Conservation (phyloP, 1,140 invertebrate genomes). For the Drosophila oshimai region DNA sequence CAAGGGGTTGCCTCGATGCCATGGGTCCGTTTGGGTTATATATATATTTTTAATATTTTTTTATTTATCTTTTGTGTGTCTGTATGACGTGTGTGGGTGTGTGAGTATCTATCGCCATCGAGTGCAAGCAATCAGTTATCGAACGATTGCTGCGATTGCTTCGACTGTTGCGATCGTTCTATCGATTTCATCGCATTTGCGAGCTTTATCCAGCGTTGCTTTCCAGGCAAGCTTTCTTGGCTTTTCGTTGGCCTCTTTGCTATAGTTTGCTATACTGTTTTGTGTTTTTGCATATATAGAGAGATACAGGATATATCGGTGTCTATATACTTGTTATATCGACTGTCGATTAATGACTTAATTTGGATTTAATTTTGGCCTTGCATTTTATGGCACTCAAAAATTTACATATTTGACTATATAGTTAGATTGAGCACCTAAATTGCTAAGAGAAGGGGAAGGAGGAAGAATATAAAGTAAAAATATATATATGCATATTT, state of each 20-base stretch:
- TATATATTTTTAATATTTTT: not conserved
- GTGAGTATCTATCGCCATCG: conserved; percentile 18
- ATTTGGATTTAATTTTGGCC: conserved; percentile 55
- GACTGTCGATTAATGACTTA: conserved; percentile 39
- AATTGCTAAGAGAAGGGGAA: conserved; percentile 82
- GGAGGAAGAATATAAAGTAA: conserved; percentile 82
- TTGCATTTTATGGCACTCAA: conserved; percentile 78
- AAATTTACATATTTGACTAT: conserved; percentile 76
- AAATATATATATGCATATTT: conserved; percentile 80
- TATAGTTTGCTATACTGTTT: conserved; percentile 17
- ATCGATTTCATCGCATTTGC: conserved; percentile 11
- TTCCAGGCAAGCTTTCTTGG: conserved; percentile 37
- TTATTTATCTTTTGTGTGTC: not conserved
- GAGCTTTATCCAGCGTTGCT: conserved; percentile 30
- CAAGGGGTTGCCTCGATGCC: not conserved
- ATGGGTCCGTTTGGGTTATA: not conserved
- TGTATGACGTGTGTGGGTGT: conserved; percentile 27
- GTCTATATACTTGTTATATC: conserved; percentile 33
- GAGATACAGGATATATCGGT: conserved; percentile 27
- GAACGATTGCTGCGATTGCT: not conserved
- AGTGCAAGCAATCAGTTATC: conserved; percentile 6
- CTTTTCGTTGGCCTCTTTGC: conserved; percentile 33
- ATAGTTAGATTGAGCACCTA: conserved; percentile 76
- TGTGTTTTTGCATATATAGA: conserved; percentile 18
- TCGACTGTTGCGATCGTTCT: not conserved